Evolutionary conservation across 53 echinoderm and acorn worm genomes (phyloP).

Genomic region (Patiria pectinifera): DNA sequence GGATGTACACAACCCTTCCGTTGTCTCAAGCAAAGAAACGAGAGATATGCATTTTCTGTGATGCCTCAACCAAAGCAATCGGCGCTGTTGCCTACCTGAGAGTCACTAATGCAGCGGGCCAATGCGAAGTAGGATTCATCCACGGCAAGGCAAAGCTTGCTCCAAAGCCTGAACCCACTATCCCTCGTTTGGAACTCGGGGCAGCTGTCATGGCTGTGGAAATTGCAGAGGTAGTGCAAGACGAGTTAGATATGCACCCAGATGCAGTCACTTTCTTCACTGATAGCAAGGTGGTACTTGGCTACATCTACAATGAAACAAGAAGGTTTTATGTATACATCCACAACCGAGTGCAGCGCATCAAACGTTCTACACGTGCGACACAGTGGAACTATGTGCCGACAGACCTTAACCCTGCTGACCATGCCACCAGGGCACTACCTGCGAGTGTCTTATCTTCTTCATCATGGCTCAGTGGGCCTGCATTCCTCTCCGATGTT

Average conservation of each 20-base stretch:
- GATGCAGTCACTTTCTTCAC: conserved; percentile 55
- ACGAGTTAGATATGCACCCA: conserved; percentile 22
- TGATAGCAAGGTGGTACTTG: conserved; percentile 64
- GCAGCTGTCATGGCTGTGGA: conserved; percentile 70
- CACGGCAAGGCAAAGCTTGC: conserved; percentile 66
- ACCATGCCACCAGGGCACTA: conserved; percentile 53
- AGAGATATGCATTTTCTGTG: conserved; percentile 46
- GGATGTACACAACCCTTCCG: conserved; percentile 34
- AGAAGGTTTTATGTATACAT: conserved; percentile 73
- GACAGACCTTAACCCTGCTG: conserved; percentile 52
- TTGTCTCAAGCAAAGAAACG: conserved; percentile 21
- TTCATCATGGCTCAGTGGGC: conserved; percentile 37
- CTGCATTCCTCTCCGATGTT: conserved; percentile 4
- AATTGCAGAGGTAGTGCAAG: conserved; percentile 28
- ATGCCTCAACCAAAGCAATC: conserved; percentile 55
- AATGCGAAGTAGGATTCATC: conserved; percentile 27
- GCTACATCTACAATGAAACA: conserved; percentile 61
- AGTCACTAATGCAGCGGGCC: background rate
- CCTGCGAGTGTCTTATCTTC: background rate
- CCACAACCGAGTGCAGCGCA: conserved; percentile 65
- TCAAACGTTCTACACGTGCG: conserved; percentile 41
- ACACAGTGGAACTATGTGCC: conserved; percentile 66
- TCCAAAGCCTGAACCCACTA: conserved; percentile 62
- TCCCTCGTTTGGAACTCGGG: conserved; percentile 66
- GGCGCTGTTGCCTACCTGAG: conserved; percentile 45